phyloP scores from a whole-genome alignment of 2,797 vertebrate species.

The Crax fasciolata region DNA sequence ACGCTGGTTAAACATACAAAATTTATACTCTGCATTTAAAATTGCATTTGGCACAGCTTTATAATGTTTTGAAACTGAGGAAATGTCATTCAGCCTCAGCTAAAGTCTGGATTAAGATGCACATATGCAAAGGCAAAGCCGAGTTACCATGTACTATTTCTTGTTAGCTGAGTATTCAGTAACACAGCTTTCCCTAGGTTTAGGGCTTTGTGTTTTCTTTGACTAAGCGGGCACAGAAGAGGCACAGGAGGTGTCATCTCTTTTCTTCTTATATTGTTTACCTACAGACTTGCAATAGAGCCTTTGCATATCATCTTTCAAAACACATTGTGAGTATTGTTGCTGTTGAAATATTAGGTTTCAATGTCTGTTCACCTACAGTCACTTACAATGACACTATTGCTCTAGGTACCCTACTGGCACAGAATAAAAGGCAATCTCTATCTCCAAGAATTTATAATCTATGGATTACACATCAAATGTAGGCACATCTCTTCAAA shows the following conservation, averaged over 20 bases:
- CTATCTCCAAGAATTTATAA: conserved; percentile 27
- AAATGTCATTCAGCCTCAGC: background rate
- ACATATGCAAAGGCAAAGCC: background rate
- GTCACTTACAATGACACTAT: conserved; percentile 55
- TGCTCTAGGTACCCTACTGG: conserved; percentile 31
- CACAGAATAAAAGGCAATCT: conserved; percentile 1
- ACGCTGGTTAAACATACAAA: background rate
- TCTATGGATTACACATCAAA: conserved; percentile 13
- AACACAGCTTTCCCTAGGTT: background rate
- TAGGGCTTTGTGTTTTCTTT: conserved; percentile 48
- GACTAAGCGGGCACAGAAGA: conserved; percentile 29
- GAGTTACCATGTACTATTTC: background rate
- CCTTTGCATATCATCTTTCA: conserved; percentile 69
- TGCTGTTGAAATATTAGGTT: conserved; percentile 68
- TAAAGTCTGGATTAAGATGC: conserved; percentile 2
- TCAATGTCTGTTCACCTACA: conserved; percentile 57
- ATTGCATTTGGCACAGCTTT: background rate
- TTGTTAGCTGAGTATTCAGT: conserved; percentile 38
- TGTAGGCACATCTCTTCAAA: conserved; percentile 30
- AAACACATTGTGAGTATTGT: conserved; percentile 52
- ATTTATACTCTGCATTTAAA: background rate
- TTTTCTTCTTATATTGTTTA: conserved; percentile 73
- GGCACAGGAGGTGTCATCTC: conserved; percentile 28
- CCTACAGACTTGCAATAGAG: conserved; percentile 38
- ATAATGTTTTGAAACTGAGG: background rate